Percentiles rank a stretch among this genome's conserved stretches.
phyloP scores from a whole-genome alignment of 1,140 invertebrate species.

The Himalopsyche phryganea region DNA sequence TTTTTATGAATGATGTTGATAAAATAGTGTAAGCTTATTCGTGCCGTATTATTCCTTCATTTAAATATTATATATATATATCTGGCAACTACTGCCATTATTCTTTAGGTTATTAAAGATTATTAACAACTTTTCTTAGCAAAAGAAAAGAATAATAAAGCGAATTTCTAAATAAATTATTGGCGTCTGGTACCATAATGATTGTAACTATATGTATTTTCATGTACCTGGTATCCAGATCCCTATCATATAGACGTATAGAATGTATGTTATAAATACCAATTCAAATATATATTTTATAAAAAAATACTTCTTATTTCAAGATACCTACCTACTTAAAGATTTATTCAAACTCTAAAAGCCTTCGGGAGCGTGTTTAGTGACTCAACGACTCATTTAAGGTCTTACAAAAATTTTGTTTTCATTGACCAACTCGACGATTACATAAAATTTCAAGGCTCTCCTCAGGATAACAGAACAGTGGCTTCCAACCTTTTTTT shows the following conservation, averaged over 20 bases:
- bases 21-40: not conserved
- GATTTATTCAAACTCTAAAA: no score
- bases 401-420: no score
- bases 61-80: not conserved
- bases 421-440: no score
- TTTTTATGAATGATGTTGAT: not conserved
- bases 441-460: no score
- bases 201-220: constrained; percentile 33
- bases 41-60: not conserved
- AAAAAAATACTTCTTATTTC: constrained; percentile 19
- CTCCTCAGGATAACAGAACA: no score
- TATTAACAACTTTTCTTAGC: constrained; percentile 17
- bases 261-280: constrained; percentile 32
- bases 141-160: constrained; percentile 27
- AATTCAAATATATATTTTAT: constrained; percentile 36
- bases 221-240: constrained; percentile 34
- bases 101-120: constrained; percentile 10
- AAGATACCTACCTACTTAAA: not conserved
- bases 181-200: constrained; percentile 31
- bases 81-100: constrained; percentile 1
- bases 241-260: constrained; percentile 29
- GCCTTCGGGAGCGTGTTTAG: no score
- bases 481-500: no score
- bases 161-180: constrained; percentile 36
- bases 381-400: no score